Evolutionary conservation across 2,797 vertebrate genomes (phyloP).

Genomic region (Protonibea diacanthus): DNA sequence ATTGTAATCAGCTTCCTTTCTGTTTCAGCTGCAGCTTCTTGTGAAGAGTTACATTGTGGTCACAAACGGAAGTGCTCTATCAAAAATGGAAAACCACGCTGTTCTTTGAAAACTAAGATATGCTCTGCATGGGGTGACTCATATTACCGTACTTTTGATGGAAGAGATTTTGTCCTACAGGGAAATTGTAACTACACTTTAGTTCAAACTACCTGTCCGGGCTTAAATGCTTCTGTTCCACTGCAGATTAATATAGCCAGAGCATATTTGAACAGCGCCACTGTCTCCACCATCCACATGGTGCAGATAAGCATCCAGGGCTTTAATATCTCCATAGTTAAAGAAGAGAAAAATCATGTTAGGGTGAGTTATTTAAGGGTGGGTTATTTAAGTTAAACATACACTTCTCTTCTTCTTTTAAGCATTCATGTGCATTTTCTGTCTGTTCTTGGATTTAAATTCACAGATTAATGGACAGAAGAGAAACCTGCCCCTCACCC

Average conservation of each 20-base stretch:
- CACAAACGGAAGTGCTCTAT: constrained; percentile 26
- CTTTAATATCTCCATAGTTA: constrained; percentile 52
- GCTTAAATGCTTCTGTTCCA: constrained; percentile 34
- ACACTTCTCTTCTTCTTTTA: background rate
- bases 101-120: constrained; percentile 35
- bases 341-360: constrained; percentile 43
- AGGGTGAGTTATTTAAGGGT: too few species aligned
- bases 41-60: constrained; percentile 42
- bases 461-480: constrained; percentile 42
- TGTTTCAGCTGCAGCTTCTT: constrained; percentile 22
- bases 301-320: constrained; percentile 41
- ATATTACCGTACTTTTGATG: constrained; percentile 50
- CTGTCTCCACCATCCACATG: constrained; percentile 27
- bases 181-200: constrained; percentile 53
- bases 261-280: constrained; percentile 48
- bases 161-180: constrained; percentile 44
- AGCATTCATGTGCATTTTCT: background rate
- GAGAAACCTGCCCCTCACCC: constrained; percentile 64
- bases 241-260: constrained; percentile 47
- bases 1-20: background rate
- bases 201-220: constrained; percentile 45
- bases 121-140: constrained; percentile 48
- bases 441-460: constrained; percentile 11
- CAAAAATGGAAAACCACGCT: constrained; percentile 40
- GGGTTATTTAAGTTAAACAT: background rate